Evolutionary conservation across 2,888 invertebrate genomes (phyloP), one percentile per base, ranked within the genome.

Genomic region (Dynastes maya): DNA sequence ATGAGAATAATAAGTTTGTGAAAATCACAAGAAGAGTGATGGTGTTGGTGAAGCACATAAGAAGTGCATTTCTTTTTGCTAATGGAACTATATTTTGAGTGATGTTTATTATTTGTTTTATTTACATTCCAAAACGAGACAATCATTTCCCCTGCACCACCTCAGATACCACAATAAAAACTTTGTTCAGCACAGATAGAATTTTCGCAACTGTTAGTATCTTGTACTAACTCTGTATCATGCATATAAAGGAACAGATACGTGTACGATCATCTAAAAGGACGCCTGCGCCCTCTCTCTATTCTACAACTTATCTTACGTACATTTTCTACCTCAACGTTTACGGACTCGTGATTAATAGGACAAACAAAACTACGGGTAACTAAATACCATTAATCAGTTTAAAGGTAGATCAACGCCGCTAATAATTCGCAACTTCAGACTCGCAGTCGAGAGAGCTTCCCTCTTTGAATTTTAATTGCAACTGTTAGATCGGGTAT

Each of bases 341-440:
- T 77, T 74, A 29, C 74, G 58, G 65, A 58, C 67, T 55, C 74
- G 65, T 74, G 74, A 78, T 78, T 78, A 72, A 78, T 67, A 72
- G 72, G 74, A 72, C 78, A 78, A 72, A 78, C 74, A 78, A 27
- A 55, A 72, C 74, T 65, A 58, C 72, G 71, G 58, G 64, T 55
- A 74, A 74, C 78, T 78, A 72, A 64, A 78, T 78, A 72, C 65
- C 72, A 65, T 78, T 72, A 78, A 78, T 78, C 67, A 78, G 74
- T 65, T 64, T 72, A 72, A 72, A 51, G 67, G 64, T 67, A 58
- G 78, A 78, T 78, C 78, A 78, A 65, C 74, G 64, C 40, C 67
- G 72, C 65, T 78, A 72, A 78, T 78, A 78, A 78, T 74, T 65
- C 72, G 11, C 61, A 61, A 61, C 61, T 61, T 74, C 45, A 74